phyloP scores from a whole-genome alignment of 2,888 invertebrate species.

The Phytoseiulus persimilis region DNA sequence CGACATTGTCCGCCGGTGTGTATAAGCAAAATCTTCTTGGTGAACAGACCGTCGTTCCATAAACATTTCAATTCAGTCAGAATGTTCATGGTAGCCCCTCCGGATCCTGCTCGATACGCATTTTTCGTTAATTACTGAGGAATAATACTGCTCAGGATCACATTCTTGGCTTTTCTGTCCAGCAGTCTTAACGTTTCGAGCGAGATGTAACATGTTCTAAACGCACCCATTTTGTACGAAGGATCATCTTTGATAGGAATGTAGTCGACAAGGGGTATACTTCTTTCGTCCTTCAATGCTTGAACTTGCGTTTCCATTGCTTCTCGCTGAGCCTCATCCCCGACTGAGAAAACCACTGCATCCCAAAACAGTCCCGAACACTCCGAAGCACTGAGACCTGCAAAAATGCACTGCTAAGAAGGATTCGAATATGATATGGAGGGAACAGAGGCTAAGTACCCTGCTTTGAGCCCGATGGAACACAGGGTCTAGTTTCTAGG shows the following conservation, averaged over 20 bases:
- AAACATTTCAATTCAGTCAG: constrained; percentile 47
- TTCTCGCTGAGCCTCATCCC: constrained; percentile 12
- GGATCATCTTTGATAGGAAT: constrained; percentile 11
- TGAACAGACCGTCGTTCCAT: constrained; percentile 48
- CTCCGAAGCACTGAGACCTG: constrained; percentile 7
- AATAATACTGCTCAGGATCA: too few species aligned
- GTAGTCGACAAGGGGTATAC: constrained; percentile 17
- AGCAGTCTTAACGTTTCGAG: neutral
- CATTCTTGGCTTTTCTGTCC: neutral
- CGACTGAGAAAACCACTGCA: constrained; percentile 22
- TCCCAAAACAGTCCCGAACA: constrained; percentile 29
- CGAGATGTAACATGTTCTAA: neutral
- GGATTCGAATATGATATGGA: too few species aligned
- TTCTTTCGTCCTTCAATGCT: neutral
- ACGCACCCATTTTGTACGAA: constrained; percentile 11
- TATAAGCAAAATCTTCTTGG: constrained; percentile 50
- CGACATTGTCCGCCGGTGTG: constrained; percentile 54
- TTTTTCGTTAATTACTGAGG: too few species aligned
- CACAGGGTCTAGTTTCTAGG: too few species aligned
- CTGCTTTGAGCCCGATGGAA: too few species aligned
- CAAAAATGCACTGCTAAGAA: too few species aligned
- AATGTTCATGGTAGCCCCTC: constrained; percentile 51
- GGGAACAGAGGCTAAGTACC: too few species aligned
- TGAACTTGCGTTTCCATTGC: neutral
- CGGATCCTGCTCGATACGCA: too few species aligned